Evolutionary conservation across 2,888 invertebrate species (phyloP).

Genomic region (Sinopyrophorus schimmeli): DNA sequence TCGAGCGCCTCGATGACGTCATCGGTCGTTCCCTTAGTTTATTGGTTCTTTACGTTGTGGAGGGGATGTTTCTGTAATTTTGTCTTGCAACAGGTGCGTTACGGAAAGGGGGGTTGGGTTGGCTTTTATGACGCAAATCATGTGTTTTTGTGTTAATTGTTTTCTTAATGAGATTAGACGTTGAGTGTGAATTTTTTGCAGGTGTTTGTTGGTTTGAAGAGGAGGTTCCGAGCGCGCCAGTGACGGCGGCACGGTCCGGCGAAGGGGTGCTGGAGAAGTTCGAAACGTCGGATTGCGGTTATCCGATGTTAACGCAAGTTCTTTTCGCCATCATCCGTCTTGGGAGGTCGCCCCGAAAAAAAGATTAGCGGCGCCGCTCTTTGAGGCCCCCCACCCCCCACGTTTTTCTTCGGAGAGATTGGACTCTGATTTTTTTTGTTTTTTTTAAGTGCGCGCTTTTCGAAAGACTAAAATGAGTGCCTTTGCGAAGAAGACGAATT

Average conservation of each 20-base stretch:
- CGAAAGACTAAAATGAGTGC: constrained; percentile 39
- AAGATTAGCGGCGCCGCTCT: constrained; percentile 35
- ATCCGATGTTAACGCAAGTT: constrained; percentile 54
- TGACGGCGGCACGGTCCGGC: constrained; percentile 22
- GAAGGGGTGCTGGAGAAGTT: constrained; percentile 21
- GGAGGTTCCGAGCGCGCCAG: too few species aligned
- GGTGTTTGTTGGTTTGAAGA: constrained; percentile 10
- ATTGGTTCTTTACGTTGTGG: too few species aligned
- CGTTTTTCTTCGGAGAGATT: not conserved
- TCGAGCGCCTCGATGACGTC: too few species aligned
- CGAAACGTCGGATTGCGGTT: constrained; percentile 50
- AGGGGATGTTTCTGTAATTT: too few species aligned
- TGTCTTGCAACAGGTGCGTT: too few species aligned
- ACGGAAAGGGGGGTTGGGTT: too few species aligned
- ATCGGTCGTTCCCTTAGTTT: too few species aligned
- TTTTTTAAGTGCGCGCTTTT: constrained; percentile 3
- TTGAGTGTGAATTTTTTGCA: too few species aligned
- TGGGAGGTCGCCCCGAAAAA: constrained; percentile 55
- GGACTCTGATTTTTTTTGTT: constrained; percentile 14
- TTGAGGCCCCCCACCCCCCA: constrained; percentile 9
- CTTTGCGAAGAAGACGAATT: constrained; percentile 58
- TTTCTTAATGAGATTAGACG: too few species aligned
- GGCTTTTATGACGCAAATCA: too few species aligned
- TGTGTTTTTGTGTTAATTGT: too few species aligned
- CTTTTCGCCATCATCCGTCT: constrained; percentile 53